Evolutionary conservation across 1,140 invertebrate genomes (phyloP).

Genomic region (Cydia splendana): DNA sequence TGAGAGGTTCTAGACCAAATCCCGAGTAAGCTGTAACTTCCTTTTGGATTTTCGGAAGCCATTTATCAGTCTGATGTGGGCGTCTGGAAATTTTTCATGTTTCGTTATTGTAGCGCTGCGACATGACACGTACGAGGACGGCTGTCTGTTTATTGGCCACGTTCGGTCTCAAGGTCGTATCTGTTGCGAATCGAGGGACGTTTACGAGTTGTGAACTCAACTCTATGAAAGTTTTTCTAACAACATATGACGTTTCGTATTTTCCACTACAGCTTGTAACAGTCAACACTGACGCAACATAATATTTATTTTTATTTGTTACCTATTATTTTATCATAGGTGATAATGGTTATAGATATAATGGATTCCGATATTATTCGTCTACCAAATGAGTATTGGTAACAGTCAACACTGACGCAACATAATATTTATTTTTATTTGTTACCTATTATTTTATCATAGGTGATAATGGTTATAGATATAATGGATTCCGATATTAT

Average conservation of each 20-base stretch:
- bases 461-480: neutral
- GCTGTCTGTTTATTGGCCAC: constrained; percentile 55
- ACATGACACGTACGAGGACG: constrained; percentile 64
- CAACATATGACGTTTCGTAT: neutral
- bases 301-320: neutral
- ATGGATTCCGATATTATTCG: too few relatives aligned
- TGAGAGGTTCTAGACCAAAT: constrained; percentile 81
- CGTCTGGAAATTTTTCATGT: constrained; percentile 80
- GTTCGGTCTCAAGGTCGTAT: constrained; percentile 57
- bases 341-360: neutral
- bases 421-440: neutral
- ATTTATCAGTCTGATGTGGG: constrained; percentile 82
- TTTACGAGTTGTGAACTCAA: constrained; percentile 7
- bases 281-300: neutral
- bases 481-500: too few relatives aligned
- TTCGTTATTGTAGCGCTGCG: constrained; percentile 72
- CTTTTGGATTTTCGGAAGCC: constrained; percentile 83
- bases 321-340: neutral
- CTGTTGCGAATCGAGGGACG: constrained; percentile 6
- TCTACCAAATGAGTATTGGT: neutral
- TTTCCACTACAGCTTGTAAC: neutral
- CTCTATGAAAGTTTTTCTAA: neutral
- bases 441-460: neutral
- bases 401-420: neutral
- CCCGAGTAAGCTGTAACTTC: constrained; percentile 83